A percentile compares a stretch with the other conserved stretches of the same genome.
These are phyloP conservation scores for Drosophila merina DNA, from an alignment of 2,888 invertebrate species.

Conservation along the genomic window DNA sequence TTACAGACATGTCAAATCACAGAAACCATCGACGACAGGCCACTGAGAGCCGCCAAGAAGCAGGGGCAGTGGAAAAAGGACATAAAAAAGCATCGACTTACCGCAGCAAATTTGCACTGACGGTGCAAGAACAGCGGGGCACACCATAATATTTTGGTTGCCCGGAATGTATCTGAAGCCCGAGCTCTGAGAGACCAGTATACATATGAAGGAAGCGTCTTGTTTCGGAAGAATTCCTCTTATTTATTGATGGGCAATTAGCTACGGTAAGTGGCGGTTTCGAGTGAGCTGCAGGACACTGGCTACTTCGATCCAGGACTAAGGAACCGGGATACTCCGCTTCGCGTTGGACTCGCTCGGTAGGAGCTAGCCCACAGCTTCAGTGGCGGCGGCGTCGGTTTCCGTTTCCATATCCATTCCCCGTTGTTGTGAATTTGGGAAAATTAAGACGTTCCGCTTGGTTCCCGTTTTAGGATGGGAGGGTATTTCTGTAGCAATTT, in stretches of 20 bases:
- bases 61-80: background rate
- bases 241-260: constrained; percentile 74
- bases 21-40: constrained; percentile 66
- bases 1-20: constrained; percentile 76
- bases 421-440: constrained; percentile 62
- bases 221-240: constrained; percentile 68
- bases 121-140: constrained; percentile 76
- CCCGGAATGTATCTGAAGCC: constrained; percentile 43
- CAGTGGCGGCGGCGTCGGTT: constrained; percentile 55
- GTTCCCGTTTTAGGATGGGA: constrained; percentile 74
- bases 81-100: constrained; percentile 67
- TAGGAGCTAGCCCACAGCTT: constrained; percentile 62
- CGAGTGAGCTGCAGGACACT: constrained; percentile 46
- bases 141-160: constrained; percentile 83
- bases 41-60: constrained; percentile 47
- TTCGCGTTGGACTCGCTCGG: constrained; percentile 42
- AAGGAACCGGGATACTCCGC: constrained; percentile 9
- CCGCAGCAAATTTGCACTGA: constrained; percentile 80
- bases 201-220: constrained; percentile 9
- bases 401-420: constrained; percentile 11
- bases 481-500: constrained; percentile 80
- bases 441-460: constrained; percentile 78
- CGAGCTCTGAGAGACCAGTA: constrained; percentile 10
- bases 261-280: constrained; percentile 73
- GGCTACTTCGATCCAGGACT: constrained; percentile 29